Percentiles rank a stretch among this genome's conserved stretches.
Evolutionary conservation across 2,888 invertebrate species (phyloP).

Genomic region (Taphrorychus bicolor): DNA sequence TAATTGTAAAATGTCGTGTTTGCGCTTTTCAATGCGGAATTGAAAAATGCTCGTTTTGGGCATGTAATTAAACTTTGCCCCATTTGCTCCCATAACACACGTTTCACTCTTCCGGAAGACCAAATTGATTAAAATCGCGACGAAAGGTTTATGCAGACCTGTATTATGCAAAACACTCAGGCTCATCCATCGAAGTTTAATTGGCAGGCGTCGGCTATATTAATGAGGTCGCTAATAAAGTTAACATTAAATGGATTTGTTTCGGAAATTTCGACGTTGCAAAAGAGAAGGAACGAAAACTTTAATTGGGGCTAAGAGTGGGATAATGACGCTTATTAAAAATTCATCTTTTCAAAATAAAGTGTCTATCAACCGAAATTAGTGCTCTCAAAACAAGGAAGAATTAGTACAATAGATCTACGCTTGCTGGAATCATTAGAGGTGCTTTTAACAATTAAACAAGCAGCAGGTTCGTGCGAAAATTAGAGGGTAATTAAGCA

Average conservation of each 20-base stretch:
- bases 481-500: slow-evolving; percentile 15
- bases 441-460: slow-evolving; percentile 16
- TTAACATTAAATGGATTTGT: not conserved
- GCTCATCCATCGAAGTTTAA: not conserved
- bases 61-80: no score
- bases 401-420: not conserved
- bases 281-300: not conserved
- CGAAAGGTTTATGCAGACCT: slow-evolving; percentile 6
- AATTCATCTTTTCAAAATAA: not conserved
- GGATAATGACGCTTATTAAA: not conserved
- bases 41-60: no score
- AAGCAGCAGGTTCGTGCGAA: slow-evolving; percentile 4
- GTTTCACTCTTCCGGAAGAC: no score
- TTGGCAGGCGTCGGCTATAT: slow-evolving; percentile 5
- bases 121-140: not conserved
- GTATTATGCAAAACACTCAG: slow-evolving; percentile 15
- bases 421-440: slow-evolving; percentile 4
- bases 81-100: no score
- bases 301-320: not conserved
- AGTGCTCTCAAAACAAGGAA: not conserved
- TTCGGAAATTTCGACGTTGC: not conserved
- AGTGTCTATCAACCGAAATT: not conserved
- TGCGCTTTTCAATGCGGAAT: no score
- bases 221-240: slow-evolving; percentile 5
- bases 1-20: no score